phyloP scores from a whole-genome alignment of 2,113 vertebrate species.

The Zosterops hypoxanthus region DNA sequence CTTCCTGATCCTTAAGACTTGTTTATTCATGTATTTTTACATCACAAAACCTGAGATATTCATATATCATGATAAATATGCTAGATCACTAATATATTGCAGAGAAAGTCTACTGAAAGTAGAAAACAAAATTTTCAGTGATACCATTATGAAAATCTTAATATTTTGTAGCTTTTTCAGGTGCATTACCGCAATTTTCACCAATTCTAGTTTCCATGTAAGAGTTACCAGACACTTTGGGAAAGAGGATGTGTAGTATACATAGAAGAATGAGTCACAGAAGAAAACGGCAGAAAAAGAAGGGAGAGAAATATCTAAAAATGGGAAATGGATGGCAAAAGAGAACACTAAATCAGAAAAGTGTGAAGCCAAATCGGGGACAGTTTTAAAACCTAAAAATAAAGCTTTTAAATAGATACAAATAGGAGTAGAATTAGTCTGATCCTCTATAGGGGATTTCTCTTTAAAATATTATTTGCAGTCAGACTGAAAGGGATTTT shows the following conservation, averaged over 20 bases:
- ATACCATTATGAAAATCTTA: not conserved
- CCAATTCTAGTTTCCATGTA: not conserved
- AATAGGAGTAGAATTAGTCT: not conserved
- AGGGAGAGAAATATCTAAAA: not conserved
- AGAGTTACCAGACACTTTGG: not conserved
- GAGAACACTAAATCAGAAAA: not conserved
- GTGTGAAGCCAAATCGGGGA: not conserved
- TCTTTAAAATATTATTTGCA: not conserved
- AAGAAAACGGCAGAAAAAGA: not conserved
- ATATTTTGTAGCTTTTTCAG: not conserved
- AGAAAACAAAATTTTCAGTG: not conserved
- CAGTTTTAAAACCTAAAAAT: not conserved
- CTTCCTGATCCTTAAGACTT: not conserved
- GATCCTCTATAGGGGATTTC: not conserved
- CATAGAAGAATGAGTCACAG: not conserved
- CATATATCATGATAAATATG: not conserved
- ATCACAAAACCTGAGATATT: not conserved
- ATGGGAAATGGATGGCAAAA: not conserved
- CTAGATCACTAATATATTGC: not conserved
- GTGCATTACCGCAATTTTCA: not conserved
- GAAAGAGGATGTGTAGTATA: not conserved
- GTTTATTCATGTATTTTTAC: not conserved
- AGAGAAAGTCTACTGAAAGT: not conserved
- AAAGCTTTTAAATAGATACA: not conserved
- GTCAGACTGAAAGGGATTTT: not conserved